These are phyloP conservation scores for Ruditapes philippinarum DNA, from an alignment of 1,140 invertebrate species.

Conservation along the genomic window DNA sequence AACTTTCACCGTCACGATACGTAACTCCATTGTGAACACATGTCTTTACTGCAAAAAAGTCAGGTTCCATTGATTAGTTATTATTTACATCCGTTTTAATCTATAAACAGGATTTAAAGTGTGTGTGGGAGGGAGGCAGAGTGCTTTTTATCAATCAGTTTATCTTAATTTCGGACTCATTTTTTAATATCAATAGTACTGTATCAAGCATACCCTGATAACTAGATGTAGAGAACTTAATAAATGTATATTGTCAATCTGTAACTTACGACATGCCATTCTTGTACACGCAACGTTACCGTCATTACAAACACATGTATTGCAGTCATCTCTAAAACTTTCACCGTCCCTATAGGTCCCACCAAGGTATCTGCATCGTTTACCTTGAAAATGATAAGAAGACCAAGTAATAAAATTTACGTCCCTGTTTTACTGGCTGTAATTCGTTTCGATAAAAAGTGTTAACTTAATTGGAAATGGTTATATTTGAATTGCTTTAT, in stretches of 20 bases:
- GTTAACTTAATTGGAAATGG: neutral
- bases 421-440: no score
- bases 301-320: neutral
- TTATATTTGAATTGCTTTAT: neutral
- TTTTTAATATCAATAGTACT: no score
- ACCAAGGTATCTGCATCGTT: neutral
- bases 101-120: no score
- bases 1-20: neutral
- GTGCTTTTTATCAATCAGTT: no score
- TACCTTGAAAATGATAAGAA: neutral
- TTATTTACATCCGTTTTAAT: no score
- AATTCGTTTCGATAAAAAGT: no score
- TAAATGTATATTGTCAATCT: neutral
- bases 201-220: no score
- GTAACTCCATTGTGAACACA: neutral
- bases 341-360: neutral
- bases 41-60: no score
- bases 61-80: no score
- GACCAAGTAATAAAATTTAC: neutral
- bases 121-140: no score
- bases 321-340: neutral
- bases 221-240: no score
- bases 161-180: no score
- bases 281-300: neutral
- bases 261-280: constrained; percentile 13